Evolutionary conservation across 2,797 vertebrate genomes (phyloP).

Genomic region (Glossophaga mutica): DNA sequence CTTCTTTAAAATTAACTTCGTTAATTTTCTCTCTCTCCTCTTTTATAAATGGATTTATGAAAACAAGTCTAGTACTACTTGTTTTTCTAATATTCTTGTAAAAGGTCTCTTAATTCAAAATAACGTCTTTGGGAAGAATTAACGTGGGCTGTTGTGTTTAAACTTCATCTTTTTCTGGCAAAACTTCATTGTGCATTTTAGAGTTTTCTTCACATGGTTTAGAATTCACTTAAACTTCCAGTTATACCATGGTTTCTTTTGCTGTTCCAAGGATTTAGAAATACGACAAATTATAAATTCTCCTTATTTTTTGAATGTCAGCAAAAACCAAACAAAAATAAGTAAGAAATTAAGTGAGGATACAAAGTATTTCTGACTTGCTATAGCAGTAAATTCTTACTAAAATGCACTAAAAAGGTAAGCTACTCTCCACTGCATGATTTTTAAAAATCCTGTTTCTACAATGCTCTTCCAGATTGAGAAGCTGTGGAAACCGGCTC

Average conservation of each 20-base stretch:
- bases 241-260: not conserved
- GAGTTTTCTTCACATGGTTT: not conserved
- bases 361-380: not conserved
- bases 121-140: not conserved
- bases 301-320: not conserved
- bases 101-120: not conserved
- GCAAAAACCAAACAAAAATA: not conserved
- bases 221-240: not conserved
- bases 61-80: not conserved
- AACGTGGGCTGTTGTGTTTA: not conserved
- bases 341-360: not conserved
- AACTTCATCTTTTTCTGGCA: not conserved
- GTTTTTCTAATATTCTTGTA: not conserved
- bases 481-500: not conserved
- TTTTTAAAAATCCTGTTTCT: not conserved
- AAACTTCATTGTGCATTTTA: not conserved
- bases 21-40: not conserved
- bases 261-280: not conserved
- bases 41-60: not conserved
- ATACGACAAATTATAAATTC: not conserved
- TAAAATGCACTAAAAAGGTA: not conserved
- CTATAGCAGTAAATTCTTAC: not conserved
- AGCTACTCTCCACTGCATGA: not conserved
- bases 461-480: not conserved
- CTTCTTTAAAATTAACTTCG: slow-evolving; percentile 27